Evolutionary conservation across 2,797 vertebrate species (phyloP).

Genomic region (Macrochelys suwanniensis): DNA sequence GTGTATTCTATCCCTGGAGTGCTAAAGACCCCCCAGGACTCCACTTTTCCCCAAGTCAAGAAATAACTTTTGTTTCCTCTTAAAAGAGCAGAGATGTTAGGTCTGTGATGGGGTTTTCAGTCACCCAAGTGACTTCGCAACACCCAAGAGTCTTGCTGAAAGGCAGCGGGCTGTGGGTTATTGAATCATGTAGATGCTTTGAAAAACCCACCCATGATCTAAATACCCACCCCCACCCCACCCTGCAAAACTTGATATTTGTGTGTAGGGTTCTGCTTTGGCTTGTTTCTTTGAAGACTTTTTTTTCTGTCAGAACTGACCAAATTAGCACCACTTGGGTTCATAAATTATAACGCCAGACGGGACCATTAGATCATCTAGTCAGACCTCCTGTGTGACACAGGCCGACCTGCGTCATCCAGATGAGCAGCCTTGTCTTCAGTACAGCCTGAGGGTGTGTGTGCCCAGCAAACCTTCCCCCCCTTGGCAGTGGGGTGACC

Average conservation of each 20-base stretch:
- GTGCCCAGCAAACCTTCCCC: neutral
- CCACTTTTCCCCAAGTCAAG: neutral
- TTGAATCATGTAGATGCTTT: neutral
- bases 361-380: no score
- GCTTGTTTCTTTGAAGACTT: neutral
- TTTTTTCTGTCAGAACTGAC: neutral
- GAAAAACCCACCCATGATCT: neutral
- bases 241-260: neutral
- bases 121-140: neutral
- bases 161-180: neutral
- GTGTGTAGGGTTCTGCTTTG: neutral
- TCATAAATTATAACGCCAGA: neutral
- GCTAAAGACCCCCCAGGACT: neutral
- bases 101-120: neutral
- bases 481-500: neutral
- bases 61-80: neutral
- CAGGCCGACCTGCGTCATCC: neutral
- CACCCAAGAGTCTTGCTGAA: neutral
- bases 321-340: neutral
- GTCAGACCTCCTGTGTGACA: no score
- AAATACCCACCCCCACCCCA: no score
- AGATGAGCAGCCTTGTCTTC: neutral
- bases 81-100: neutral
- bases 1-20: neutral
- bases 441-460: neutral